Conservation (phyloP, 2,797 vertebrate species). For the Setipinna tenuifilis region DNA sequence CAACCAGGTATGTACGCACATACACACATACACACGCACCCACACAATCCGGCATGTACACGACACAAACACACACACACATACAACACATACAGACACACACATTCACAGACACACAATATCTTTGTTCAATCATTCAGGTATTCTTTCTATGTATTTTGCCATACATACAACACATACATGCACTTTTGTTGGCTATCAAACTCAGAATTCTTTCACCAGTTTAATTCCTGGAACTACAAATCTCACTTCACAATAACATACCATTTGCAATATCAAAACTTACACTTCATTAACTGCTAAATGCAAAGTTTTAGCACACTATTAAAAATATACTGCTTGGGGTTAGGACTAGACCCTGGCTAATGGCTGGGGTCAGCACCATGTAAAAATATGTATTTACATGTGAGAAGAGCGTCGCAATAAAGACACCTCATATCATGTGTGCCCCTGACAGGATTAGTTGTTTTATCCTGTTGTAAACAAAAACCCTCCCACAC, state of each 20-base stretch:
- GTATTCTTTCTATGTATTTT: too few relatives aligned
- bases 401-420: neutral
- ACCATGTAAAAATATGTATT: neutral
- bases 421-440: neutral
- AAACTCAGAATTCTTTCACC: neutral
- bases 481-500: neutral
- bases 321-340: neutral
- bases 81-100: neutral
- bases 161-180: neutral
- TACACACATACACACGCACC: neutral
- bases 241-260: neutral
- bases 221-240: neutral
- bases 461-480: slow-evolving; percentile 17
- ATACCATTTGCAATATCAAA: neutral
- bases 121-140: too few relatives aligned
- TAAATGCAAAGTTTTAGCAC: neutral
- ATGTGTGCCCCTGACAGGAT: slow-evolving; percentile 5
- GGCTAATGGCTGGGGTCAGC: neutral
- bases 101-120: neutral
- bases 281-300: neutral
- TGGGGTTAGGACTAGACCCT: neutral
- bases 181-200: neutral
- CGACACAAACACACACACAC: neutral
- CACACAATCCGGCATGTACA: neutral
- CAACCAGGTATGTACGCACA: neutral